phyloP scores from a whole-genome alignment of 2,113 vertebrate species.

The Seriola aureovittata region DNA sequence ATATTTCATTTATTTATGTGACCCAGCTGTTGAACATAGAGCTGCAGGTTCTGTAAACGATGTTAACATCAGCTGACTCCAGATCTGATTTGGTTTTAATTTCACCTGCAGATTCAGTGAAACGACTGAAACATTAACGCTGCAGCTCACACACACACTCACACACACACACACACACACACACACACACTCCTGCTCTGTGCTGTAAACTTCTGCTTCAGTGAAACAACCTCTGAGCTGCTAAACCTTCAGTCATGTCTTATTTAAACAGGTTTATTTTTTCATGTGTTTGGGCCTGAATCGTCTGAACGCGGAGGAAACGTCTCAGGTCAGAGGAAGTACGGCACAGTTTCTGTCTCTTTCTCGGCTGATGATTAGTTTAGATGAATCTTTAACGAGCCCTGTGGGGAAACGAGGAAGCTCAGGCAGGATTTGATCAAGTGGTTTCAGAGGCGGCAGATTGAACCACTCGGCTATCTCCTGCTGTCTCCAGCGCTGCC shows the following conservation, averaged over 20 bases:
- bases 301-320: constrained; percentile 22
- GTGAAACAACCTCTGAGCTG: neutral
- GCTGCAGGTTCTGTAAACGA: too few relatives aligned
- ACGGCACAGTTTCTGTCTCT: neutral
- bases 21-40: too few relatives aligned
- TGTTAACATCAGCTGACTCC: too few relatives aligned
- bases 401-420: constrained; percentile 23
- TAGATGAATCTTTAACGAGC: constrained; percentile 50
- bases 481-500: neutral
- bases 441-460: constrained; percentile 19
- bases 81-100: too few relatives aligned
- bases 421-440: constrained; percentile 45
- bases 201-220: neutral
- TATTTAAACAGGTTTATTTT: constrained; percentile 39
- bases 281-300: neutral
- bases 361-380: constrained; percentile 34
- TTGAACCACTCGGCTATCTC: neutral
- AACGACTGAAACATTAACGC: too few relatives aligned
- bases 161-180: constrained; percentile 13
- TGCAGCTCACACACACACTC: neutral
- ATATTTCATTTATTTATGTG: too few relatives aligned
- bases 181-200: neutral
- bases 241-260: constrained; percentile 10
- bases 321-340: constrained; percentile 3
- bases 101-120: too few relatives aligned